Percentiles rank a stretch among this genome's conserved stretches.
Conservation (phyloP, 2,888 invertebrate species). For the Cataglyphis albicans region DNA sequence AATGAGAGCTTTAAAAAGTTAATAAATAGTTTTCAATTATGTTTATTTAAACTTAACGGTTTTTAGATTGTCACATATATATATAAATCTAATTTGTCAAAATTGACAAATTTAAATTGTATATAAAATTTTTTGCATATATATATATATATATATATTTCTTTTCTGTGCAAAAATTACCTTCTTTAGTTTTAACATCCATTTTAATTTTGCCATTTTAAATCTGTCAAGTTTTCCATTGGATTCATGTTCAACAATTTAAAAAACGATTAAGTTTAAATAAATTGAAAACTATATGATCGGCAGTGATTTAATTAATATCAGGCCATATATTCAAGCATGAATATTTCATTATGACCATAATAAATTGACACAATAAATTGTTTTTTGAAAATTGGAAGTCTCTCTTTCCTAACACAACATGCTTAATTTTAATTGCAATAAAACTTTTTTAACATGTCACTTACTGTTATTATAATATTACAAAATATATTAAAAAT, state of each 20-base stretch:
- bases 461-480: background rate
- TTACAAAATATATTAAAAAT: background rate
- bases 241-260: background rate
- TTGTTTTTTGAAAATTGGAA: background rate
- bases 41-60: background rate
- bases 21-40: background rate
- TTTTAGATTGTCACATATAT: background rate
- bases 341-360: background rate
- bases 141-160: background rate
- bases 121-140: background rate
- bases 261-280: background rate
- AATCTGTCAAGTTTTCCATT: background rate
- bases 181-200: background rate
- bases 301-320: background rate
- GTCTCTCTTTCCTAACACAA: background rate
- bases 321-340: background rate
- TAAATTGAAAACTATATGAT: background rate
- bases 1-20: background rate
- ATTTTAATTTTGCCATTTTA: background rate
- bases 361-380: background rate
- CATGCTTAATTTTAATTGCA: background rate
- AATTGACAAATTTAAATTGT: background rate
- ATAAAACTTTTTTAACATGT: background rate
- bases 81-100: background rate
- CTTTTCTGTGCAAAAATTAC: background rate